phyloP scores from a whole-genome alignment of 2,888 invertebrate species.

The Leucophora obtusa region DNA sequence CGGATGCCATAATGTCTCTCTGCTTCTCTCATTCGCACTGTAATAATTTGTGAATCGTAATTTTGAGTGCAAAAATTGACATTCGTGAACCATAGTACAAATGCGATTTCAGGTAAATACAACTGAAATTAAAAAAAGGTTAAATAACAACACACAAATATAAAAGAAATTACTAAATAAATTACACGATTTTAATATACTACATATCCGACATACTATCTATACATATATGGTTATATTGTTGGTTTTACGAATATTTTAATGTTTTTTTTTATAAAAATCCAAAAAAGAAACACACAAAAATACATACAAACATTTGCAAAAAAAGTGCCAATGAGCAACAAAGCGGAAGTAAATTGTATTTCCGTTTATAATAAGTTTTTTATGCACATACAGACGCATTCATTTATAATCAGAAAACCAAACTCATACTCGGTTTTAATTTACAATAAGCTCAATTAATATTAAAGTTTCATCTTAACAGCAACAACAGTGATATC shows the following conservation, averaged over 20 bases:
- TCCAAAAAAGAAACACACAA: constrained; percentile 15
- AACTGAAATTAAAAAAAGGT: not conserved
- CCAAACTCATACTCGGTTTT: constrained; percentile 26
- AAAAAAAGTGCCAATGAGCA: constrained; percentile 42
- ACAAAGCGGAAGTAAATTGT: constrained; percentile 59
- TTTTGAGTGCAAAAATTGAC: too few relatives aligned
- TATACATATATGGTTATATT: not conserved
- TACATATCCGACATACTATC: not conserved
- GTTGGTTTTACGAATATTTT: constrained; percentile 12
- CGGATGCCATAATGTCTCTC: too few relatives aligned
- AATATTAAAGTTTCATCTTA: constrained; percentile 58
- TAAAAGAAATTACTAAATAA: not conserved
- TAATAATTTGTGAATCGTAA: too few relatives aligned
- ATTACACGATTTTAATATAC: not conserved
- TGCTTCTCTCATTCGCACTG: too few relatives aligned
- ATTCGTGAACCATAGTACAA: too few relatives aligned
- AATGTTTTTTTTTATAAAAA: constrained; percentile 27
- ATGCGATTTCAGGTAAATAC: not conserved
- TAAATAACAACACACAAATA: not conserved
- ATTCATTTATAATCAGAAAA: constrained; percentile 31
- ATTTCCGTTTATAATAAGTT: constrained; percentile 49
- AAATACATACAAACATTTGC: constrained; percentile 17
- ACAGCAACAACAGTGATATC: not conserved
- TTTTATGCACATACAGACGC: constrained; percentile 14
- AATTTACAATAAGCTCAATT: constrained; percentile 56